Percentiles rank a stretch among this genome's conserved stretches.
phyloP scores from a whole-genome alignment of 2,797 vertebrate species.

The Protosalanx chinensis region DNA sequence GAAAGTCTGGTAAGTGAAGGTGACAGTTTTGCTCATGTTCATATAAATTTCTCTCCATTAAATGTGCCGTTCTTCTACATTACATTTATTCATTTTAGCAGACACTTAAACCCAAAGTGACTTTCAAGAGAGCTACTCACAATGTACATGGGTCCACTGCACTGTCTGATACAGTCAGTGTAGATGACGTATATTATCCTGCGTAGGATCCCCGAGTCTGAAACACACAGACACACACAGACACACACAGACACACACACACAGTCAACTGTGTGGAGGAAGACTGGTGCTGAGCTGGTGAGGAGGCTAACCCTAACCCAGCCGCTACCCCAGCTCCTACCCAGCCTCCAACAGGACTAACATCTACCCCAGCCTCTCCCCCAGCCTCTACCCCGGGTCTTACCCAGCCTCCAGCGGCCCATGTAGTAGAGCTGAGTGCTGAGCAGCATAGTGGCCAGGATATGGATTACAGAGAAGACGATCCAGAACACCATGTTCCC shows the following conservation, averaged over 20 bases:
- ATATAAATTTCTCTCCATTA: not conserved
- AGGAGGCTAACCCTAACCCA: not conserved
- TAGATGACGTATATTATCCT: constrained; percentile 86
- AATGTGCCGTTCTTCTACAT: not conserved
- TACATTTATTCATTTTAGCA: too few species aligned
- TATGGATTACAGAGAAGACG: constrained; percentile 92
- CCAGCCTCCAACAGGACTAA: not conserved
- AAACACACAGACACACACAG: constrained; percentile 24
- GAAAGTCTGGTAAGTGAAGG: too few species aligned
- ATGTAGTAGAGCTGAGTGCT: constrained; percentile 98
- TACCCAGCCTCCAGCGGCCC: constrained; percentile 90
- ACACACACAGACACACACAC: not conserved
- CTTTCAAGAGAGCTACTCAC: constrained; percentile 68
- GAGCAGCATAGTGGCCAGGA: constrained; percentile 87
- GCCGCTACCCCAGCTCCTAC: not conserved
- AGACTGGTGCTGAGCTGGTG: too few species aligned
- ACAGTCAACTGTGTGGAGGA: too few species aligned
- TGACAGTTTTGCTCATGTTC: not conserved
- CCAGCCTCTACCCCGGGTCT: not conserved
- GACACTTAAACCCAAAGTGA: too few species aligned
- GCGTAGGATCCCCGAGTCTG: constrained; percentile 86
- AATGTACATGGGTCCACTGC: constrained; percentile 93
- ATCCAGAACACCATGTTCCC: constrained; percentile 92
- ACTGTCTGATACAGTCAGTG: constrained; percentile 91
- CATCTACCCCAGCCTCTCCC: not conserved